phyloP scores from a whole-genome alignment of 2,888 invertebrate species.

The Fragum whitleyi region DNA sequence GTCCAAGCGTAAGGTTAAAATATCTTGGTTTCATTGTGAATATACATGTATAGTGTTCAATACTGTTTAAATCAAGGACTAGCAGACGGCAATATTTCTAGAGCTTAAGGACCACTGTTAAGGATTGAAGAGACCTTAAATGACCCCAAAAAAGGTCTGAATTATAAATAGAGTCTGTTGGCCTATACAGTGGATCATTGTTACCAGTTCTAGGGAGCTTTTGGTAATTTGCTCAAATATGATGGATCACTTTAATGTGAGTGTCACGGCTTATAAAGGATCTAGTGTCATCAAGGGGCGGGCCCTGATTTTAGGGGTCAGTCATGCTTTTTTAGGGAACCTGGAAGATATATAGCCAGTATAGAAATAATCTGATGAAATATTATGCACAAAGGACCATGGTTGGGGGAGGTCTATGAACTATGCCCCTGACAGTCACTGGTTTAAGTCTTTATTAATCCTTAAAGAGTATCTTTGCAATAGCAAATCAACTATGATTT shows the following conservation, averaged over 20 bases:
- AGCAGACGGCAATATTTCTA: no score
- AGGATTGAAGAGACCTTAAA: not conserved
- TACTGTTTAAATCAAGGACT: no score
- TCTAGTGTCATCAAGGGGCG: slow-evolving; percentile 20
- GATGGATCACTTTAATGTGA: slow-evolving; percentile 23
- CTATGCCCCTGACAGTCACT: not conserved
- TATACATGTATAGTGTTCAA: no score
- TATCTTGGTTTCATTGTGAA: no score
- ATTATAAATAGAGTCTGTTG: not conserved
- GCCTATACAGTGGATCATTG: not conserved
- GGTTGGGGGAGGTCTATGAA: not conserved
- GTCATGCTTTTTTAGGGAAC: not conserved
- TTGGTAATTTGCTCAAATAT: slow-evolving; percentile 19
- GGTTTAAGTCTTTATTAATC: no score
- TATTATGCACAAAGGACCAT: slow-evolving; percentile 11
- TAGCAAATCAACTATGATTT: no score
- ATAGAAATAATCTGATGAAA: slow-evolving; percentile 5
- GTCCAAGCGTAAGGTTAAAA: no score
- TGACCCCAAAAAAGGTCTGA: not conserved
- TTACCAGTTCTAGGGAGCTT: slow-evolving; percentile 1
- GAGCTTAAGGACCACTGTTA: no score
- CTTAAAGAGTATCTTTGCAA: no score
- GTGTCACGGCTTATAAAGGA: slow-evolving; percentile 14
- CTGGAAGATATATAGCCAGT: not conserved
- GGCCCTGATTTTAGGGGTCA: slow-evolving; percentile 18